phyloP scores from a whole-genome alignment of 2,113 vertebrate genomes.

The Paracanthobrama guichenoti region DNA sequence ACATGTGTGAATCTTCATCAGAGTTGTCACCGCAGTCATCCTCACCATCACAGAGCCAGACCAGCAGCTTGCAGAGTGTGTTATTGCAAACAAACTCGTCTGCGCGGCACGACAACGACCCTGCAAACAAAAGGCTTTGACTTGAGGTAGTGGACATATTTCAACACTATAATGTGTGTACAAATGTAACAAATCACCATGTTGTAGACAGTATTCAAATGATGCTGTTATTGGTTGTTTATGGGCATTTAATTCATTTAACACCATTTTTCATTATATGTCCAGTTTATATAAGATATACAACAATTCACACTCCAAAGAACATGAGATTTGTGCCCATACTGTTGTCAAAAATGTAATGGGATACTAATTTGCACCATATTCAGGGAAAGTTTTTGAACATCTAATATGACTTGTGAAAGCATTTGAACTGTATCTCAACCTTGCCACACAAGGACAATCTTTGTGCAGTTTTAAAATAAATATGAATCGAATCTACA shows the following conservation, averaged over 20 bases:
- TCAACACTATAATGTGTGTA: background rate
- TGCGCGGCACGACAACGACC: conserved; percentile 75
- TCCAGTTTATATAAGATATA: background rate
- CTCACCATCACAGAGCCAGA: conserved; percentile 87
- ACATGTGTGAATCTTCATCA: conserved; percentile 47
- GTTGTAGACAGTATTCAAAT: background rate
- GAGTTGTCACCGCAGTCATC: conserved; percentile 81
- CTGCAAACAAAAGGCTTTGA: conserved; percentile 8
- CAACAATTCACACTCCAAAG: background rate
- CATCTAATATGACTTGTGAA: background rate
- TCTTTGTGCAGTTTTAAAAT: background rate
- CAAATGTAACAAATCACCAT: background rate
- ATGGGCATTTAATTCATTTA: background rate
- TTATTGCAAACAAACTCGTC: conserved; percentile 89
- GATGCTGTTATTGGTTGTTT: background rate
- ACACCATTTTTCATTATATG: background rate
- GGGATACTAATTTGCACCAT: background rate
- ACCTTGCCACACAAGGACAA: background rate
- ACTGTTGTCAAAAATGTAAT: background rate
- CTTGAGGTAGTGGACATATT: background rate
- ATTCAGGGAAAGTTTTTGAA: background rate
- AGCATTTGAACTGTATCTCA: background rate
- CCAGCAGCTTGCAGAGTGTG: conserved; percentile 84
- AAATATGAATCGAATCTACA: background rate
- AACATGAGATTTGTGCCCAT: background rate